phyloP scores from a whole-genome alignment of 2,797 vertebrate genomes.

The Alca torda region DNA sequence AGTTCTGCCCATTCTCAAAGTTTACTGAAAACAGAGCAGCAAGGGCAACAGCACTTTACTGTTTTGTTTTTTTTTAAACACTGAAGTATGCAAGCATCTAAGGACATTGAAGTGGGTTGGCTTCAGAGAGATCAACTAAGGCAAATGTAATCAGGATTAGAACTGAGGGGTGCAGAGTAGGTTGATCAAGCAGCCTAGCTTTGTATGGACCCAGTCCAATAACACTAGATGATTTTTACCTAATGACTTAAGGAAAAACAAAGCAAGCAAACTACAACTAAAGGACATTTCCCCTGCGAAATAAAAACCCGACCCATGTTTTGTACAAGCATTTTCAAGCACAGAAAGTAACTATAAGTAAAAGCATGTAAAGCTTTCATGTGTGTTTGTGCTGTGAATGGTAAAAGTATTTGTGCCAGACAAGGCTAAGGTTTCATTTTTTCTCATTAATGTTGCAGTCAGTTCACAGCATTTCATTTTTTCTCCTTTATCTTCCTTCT shows the following conservation, averaged over 20 bases:
- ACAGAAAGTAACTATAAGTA: neutral
- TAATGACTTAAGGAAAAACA: neutral
- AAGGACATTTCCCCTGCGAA: neutral
- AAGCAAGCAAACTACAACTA: neutral
- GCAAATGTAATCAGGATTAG: slow-evolving; percentile 66
- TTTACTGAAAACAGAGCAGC: slow-evolving; percentile 2
- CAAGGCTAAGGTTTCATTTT: neutral
- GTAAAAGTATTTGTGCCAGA: neutral
- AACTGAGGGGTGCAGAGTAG: neutral
- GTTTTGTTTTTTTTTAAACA: neutral
- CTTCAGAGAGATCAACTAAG: slow-evolving; percentile 49
- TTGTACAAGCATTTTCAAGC: neutral
- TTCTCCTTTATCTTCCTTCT: neutral
- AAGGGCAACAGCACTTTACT: neutral
- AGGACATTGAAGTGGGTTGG: slow-evolving; percentile 52
- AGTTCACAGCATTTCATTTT: neutral
- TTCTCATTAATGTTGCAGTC: neutral
- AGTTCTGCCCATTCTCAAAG: neutral
- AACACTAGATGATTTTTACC: neutral
- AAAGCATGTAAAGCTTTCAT: neutral
- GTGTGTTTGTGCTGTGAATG: neutral
- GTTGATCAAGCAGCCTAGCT: slow-evolving; percentile 6
- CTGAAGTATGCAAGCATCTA: slow-evolving; percentile 55
- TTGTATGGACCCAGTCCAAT: neutral
- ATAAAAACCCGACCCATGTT: neutral